Evolutionary conservation across 2,888 invertebrate species (phyloP).

Genomic region (Lamellibrachia satsuma): DNA sequence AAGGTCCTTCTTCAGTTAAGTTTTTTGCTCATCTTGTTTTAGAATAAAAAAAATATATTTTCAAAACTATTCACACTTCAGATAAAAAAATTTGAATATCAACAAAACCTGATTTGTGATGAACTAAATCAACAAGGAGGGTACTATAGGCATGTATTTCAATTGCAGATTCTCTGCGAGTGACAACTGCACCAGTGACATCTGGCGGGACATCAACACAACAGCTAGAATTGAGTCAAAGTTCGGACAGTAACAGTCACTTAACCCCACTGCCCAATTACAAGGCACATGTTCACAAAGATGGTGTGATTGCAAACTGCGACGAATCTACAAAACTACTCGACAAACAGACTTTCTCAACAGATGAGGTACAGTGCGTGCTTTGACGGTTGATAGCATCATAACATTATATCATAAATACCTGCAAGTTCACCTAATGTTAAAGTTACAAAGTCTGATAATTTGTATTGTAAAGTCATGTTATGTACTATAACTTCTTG

Average conservation of each 20-base stretch:
- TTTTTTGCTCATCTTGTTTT: too few relatives aligned
- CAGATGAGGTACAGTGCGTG: not conserved
- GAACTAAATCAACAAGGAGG: too few relatives aligned
- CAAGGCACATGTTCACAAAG: not conserved
- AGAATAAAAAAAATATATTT: too few relatives aligned
- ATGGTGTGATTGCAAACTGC: not conserved
- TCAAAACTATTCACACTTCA: too few relatives aligned
- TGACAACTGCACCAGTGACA: not conserved
- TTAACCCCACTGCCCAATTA: not conserved
- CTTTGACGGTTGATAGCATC: not conserved
- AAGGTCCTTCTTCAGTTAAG: too few relatives aligned
- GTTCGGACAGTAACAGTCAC: not conserved
- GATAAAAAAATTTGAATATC: too few relatives aligned
- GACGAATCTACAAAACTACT: not conserved
- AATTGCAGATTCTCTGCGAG: not conserved
- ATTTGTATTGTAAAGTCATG: too few relatives aligned
- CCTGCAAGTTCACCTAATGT: not conserved
- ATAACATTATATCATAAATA: not conserved
- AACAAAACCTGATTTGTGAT: too few relatives aligned
- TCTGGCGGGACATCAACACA: not conserved
- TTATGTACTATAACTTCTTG: too few relatives aligned
- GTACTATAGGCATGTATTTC: not conserved
- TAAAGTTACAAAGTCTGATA: too few relatives aligned
- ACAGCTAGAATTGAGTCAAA: not conserved
- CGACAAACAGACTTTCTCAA: not conserved